These are phyloP conservation scores for Graptemys geographica DNA, from an alignment of 2,797 vertebrate species.

Conservation along the genomic window DNA sequence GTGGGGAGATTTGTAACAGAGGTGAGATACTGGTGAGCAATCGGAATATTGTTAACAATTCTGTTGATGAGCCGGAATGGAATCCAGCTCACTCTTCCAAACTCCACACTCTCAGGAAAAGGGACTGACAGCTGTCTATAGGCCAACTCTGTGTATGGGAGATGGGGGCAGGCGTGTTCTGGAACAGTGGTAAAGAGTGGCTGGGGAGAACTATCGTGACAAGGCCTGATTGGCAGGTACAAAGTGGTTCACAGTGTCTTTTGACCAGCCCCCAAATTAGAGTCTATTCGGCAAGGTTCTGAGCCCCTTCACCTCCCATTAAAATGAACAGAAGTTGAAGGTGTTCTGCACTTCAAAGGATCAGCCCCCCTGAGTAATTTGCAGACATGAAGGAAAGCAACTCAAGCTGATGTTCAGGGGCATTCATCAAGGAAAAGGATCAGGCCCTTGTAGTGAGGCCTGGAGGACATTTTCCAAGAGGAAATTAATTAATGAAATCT, in stretches of 20 bases:
- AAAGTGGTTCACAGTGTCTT: too few species aligned
- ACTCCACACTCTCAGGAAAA: not conserved
- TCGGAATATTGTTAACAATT: not conserved
- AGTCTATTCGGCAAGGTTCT: too few species aligned
- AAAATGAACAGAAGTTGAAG: too few species aligned
- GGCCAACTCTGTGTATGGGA: not conserved
- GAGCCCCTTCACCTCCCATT: too few species aligned
- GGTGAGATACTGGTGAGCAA: not conserved
- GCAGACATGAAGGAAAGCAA: not conserved
- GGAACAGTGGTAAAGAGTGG: too few species aligned
- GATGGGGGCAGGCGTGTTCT: too few species aligned
- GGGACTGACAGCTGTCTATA: not conserved
- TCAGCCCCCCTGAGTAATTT: not conserved
- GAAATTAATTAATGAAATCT: not conserved
- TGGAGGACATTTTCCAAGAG: not conserved
- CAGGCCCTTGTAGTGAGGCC: too few species aligned
- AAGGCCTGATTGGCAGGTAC: too few species aligned
- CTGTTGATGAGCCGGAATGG: not conserved
- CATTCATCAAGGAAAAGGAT: not conserved
- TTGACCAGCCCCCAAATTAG: too few species aligned
- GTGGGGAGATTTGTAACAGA: not conserved
- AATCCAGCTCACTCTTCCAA: not conserved
- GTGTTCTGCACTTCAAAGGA: too few species aligned
- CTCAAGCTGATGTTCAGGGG: not conserved
- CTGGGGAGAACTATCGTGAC: too few species aligned